Base-by-base conservation (phyloP, 2,888 invertebrate species). In the Plagodis dolabraria region DNA sequence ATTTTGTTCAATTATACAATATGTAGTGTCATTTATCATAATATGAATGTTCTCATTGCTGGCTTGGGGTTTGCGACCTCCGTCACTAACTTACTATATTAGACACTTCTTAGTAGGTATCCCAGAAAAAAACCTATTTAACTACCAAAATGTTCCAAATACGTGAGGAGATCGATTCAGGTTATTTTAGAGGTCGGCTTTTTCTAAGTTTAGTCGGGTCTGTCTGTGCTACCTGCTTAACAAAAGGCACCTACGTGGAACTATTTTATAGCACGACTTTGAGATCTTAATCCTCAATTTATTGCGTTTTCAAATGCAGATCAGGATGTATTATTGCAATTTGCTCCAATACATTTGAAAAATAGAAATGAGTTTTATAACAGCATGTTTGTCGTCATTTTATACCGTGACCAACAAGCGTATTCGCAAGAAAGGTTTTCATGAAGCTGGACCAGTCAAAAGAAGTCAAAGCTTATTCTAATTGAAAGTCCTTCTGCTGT, bases 161-260 rank as follows among this genome's bases (percentile, higher is more conserved):
- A 81, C 80, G 82, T 79, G 79, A 65, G 73, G 76, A 63, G 73
- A 72, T 68, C 63, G 55, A 75, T 71, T 72, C 68, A 70, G 58
- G 71, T 72, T 76, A 73, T 77, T 67, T 59, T 40, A 44, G 49
- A 65, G 68, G 67, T 70, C 65, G 64, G 66, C 67, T 72, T 72
- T 61, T 60, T 61, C 35, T 7, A 34, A 36, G 10, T 45, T 33
- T 11, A 52, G 2, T 47, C 54, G 45, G 47, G 57, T 52, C 49
- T 53, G 57, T 57, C 64, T 70, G 67, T 63, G 69, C 63, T 65
- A 68, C 66, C 63, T 62, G 63, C 36, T 35, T 49, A 7, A 67
- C 74, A 69, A 76, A 74, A 77, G 68, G 68, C 59, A 60, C 56
- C 69, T 79, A 82, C 80, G 79, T 80, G 78, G 67, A 77, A 71